phyloP scores from a whole-genome alignment of 2,888 invertebrate genomes.

The Vandiemenella viatica region DNA sequence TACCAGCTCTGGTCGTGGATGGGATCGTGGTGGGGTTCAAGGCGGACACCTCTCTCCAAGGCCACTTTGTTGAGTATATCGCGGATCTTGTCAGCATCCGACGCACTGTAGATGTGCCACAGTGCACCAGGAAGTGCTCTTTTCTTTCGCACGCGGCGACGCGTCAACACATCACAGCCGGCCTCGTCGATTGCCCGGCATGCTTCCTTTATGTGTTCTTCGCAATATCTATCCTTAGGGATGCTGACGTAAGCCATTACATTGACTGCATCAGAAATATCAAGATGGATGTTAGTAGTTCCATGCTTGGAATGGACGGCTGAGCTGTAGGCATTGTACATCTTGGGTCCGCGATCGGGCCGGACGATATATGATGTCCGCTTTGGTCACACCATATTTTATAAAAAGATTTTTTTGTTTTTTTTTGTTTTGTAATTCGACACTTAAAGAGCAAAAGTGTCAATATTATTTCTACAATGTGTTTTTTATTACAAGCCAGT shows the following conservation, averaged over 20 bases:
- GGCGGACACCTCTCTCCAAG: constrained; percentile 61
- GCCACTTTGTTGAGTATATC: constrained; percentile 78
- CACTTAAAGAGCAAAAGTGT: no score
- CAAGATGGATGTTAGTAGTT: constrained; percentile 91
- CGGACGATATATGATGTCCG: no score
- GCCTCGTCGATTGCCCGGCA: constrained; percentile 82
- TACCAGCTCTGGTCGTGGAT: constrained; percentile 97
- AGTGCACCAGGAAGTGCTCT: constrained; percentile 79
- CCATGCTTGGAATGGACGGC: constrained; percentile 66
- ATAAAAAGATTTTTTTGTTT: no score
- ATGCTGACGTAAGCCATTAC: constrained; percentile 93
- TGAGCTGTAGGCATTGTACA: constrained; percentile 96
- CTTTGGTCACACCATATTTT: no score
- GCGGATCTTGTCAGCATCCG: constrained; percentile 89
- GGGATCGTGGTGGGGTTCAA: constrained; percentile 85
- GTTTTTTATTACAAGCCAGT: no score
- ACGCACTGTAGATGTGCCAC: constrained; percentile 95
- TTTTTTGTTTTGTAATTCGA: no score
- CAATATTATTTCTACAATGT: no score
- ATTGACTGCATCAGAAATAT: constrained; percentile 94
- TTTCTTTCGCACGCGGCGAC: constrained; percentile 60
- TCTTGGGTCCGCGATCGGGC: constrained; percentile 93
- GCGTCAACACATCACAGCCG: constrained; percentile 78
- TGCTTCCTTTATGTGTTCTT: constrained; percentile 63
- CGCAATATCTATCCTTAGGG: constrained; percentile 63